phyloP scores from a whole-genome alignment of 2,797 vertebrate genomes.

The Helarctos malayanus region DNA sequence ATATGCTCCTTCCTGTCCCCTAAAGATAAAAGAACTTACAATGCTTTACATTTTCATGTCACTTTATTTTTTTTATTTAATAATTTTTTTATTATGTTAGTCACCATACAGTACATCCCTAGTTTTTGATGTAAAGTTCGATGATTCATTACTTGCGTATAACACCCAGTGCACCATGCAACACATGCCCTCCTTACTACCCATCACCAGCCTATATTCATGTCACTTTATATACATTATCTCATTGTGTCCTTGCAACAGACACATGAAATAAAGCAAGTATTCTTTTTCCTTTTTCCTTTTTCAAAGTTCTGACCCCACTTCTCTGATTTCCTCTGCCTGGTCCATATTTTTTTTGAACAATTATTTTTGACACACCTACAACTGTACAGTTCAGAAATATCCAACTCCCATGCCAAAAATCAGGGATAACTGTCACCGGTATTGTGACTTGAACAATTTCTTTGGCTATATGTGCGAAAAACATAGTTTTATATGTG shows the following conservation, averaged over 20 bases:
- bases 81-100: too few relatives aligned
- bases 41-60: neutral
- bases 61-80: neutral
- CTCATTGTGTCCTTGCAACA: neutral
- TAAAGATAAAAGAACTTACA: neutral
- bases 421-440: neutral
- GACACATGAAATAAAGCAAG: neutral
- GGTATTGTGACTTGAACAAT: neutral
- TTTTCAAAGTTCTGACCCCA: neutral
- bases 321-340: neutral
- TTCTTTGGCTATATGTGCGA: neutral
- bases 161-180: too few relatives aligned
- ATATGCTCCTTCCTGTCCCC: neutral
- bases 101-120: too few relatives aligned
- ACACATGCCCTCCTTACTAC: too few relatives aligned
- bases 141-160: too few relatives aligned
- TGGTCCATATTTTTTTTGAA: neutral
- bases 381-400: neutral
- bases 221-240: neutral
- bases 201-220: too few relatives aligned
- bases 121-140: too few relatives aligned
- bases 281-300: neutral
- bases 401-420: neutral
- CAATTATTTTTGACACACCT: neutral
- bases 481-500: neutral